A percentile compares a stretch with the other conserved stretches of the same genome.
phyloP scores from a whole-genome alignment of 37 sponge, comb jelly and placozoan genomes.

The Geodia barretti region DNA sequence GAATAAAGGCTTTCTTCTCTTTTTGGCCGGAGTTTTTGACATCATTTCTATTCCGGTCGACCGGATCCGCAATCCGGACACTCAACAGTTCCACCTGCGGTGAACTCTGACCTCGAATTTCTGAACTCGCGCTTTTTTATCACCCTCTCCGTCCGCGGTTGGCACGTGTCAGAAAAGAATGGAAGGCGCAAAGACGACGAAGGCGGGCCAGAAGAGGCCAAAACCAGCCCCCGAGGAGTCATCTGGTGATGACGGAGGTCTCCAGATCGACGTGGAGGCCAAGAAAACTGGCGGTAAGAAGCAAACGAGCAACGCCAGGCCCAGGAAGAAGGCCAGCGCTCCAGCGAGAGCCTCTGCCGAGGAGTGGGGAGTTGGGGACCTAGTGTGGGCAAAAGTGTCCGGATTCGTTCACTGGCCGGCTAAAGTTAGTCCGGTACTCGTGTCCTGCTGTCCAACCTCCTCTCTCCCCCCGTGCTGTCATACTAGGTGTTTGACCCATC shows the following conservation, averaged over 20 bases:
- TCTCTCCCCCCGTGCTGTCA: background rate
- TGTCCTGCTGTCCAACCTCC: background rate
- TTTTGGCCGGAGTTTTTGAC: too few species aligned
- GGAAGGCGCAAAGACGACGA: background rate
- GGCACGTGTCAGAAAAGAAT: background rate
- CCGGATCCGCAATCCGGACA: too few species aligned
- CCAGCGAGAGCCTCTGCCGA: background rate
- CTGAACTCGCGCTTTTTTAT: too few species aligned
- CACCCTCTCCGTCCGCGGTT: too few species aligned
- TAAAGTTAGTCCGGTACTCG: conserved; percentile 25
- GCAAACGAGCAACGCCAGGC: conserved; percentile 4
- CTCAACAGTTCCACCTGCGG: too few species aligned
- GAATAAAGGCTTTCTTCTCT: too few species aligned
- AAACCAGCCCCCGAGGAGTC: background rate
- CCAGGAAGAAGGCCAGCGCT: background rate
- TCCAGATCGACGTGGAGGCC: conserved; percentile 12
- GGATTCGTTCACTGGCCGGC: conserved; percentile 77
- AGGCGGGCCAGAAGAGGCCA: background rate
- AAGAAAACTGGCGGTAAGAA: conserved; percentile 1
- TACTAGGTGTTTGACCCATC: conserved; percentile 51
- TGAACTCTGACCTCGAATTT: too few species aligned
- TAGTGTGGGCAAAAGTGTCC: conserved; percentile 81
- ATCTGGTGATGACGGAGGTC: conserved; percentile 25
- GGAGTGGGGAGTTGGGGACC: conserved; percentile 44
- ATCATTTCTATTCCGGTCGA: too few species aligned